Conservation (phyloP, 2,113 vertebrate genomes). For the Electrona antarctica region DNA sequence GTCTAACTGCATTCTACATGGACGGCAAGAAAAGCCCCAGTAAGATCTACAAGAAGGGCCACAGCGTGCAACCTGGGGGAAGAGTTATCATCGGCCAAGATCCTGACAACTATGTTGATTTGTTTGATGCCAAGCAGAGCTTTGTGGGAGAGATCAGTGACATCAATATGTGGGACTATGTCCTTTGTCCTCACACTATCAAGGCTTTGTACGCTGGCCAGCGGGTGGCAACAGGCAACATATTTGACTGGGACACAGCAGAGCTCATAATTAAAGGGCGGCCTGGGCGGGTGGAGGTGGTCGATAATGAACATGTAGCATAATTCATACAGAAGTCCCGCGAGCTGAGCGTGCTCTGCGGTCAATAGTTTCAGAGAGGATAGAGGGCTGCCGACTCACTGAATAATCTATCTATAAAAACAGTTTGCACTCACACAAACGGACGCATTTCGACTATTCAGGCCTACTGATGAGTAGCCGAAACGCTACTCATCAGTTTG, state of each 20-base stretch:
- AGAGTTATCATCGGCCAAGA: constrained; percentile 56
- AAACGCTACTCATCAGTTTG: no score
- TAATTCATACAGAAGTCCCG: no score
- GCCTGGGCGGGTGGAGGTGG: constrained; percentile 34
- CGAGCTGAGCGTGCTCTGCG: no score
- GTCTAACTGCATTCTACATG: constrained; percentile 34
- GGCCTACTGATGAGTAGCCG: no score
- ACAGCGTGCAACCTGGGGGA: rapidly evolving
- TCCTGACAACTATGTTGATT: neutral
- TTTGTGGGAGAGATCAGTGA: constrained; percentile 57
- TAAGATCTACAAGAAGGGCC: constrained; percentile 37
- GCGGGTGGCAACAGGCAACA: neutral
- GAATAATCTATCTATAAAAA: no score
- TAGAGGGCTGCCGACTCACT: no score
- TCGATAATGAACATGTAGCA: neutral
- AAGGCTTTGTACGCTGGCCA: neutral
- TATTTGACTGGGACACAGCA: constrained; percentile 47
- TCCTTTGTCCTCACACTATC: constrained; percentile 30
- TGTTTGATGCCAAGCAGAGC: constrained; percentile 16
- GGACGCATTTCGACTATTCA: no score
- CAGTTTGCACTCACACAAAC: no score
- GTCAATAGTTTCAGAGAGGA: no score
- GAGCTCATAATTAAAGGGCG: neutral
- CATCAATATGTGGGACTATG: constrained; percentile 51
- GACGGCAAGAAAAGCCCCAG: constrained; percentile 40